Conservation (phyloP, 2,113 vertebrate genomes). For the Raphicerus campestris region DNA sequence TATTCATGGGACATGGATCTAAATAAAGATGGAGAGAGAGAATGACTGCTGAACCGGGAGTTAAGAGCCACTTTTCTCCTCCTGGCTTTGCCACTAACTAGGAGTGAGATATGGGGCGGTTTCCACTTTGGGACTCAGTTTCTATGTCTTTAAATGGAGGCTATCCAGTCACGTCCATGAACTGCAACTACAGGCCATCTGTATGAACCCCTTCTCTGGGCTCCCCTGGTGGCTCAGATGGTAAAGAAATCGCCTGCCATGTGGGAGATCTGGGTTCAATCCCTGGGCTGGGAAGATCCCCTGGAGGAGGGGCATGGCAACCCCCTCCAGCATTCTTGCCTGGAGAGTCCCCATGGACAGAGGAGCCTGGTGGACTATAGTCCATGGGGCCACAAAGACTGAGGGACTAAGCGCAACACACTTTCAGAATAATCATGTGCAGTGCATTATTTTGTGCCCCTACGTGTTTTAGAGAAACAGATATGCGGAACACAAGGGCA, state of each 20-base stretch:
- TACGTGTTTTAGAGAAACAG: not conserved
- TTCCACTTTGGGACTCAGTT: not conserved
- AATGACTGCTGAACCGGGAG: not conserved
- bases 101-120: not conserved
- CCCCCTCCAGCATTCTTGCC: not conserved
- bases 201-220: not conserved
- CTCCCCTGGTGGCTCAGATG: not conserved
- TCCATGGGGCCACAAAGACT: not conserved
- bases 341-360: not conserved
- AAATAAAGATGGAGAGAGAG: not conserved
- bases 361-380: not conserved
- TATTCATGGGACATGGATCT: not conserved
- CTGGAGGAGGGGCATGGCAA: not conserved
- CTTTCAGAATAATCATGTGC: not conserved
- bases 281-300: not conserved
- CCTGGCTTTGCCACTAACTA: not conserved
- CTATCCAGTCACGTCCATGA: rapidly evolving
- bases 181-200: rapidly evolving
- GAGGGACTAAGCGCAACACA: not conserved
- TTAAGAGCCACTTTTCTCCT: not conserved
- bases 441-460: not conserved
- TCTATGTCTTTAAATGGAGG: not conserved
- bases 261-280: not conserved
- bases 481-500: not conserved
- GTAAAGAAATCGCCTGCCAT: not conserved